Percentiles rank a stretch among this genome's conserved stretches.
Conservation (phyloP, 2,113 vertebrate genomes). For the Gnathonemus longibarbis region DNA sequence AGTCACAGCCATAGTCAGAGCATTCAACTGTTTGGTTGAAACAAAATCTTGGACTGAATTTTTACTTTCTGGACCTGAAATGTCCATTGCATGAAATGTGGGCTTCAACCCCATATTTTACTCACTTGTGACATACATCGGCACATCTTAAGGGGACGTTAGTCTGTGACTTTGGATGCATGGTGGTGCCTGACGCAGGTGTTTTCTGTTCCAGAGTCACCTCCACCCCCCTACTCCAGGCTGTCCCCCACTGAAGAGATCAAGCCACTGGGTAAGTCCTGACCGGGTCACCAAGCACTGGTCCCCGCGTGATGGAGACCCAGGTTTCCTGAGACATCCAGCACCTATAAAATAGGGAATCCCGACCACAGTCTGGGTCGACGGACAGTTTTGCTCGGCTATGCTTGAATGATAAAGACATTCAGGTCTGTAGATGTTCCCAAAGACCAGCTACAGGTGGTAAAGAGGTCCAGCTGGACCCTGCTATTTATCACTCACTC, state of each 20-base stretch:
- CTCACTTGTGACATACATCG: too few relatives aligned
- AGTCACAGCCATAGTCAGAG: not conserved
- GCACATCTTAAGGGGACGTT: not conserved
- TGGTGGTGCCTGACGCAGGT: constrained; percentile 27
- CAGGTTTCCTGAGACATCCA: constrained; percentile 21
- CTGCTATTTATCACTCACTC: not conserved
- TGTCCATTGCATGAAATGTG: not conserved
- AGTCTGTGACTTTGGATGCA: not conserved
- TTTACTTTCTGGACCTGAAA: not conserved
- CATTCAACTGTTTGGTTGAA: not conserved
- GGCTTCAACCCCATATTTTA: not conserved
- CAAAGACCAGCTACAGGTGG: not conserved
- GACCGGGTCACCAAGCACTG: not conserved
- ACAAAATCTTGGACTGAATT: not conserved
- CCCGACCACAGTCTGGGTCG: not conserved
- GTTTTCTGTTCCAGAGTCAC: constrained; percentile 84
- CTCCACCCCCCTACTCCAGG: constrained; percentile 95
- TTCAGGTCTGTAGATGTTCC: not conserved
- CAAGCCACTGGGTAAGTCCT: constrained; percentile 93
- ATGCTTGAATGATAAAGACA: not conserved
- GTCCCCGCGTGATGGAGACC: not conserved
- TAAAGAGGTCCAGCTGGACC: not conserved
- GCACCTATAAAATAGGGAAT: not conserved
- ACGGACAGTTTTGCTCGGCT: not conserved
- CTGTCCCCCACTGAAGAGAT: constrained; percentile 89